These are phyloP conservation scores for Ochotona curzoniae DNA, from an alignment of 2,113 vertebrate genomes.

Conservation along the genomic window DNA sequence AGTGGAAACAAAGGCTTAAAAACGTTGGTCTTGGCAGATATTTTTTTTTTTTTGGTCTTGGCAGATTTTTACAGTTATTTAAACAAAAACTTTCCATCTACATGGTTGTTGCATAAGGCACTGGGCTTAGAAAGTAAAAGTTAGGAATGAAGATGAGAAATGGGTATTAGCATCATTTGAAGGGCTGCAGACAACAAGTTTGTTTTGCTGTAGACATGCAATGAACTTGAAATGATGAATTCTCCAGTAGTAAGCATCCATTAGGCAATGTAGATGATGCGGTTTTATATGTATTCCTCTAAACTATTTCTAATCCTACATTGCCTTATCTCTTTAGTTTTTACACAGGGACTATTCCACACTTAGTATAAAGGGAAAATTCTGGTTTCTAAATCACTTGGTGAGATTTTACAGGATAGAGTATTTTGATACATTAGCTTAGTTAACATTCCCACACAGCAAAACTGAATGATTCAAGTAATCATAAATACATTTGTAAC, in stretches of 20 bases:
- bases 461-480: not conserved
- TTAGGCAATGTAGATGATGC: not conserved
- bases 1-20: not conserved
- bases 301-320: not conserved
- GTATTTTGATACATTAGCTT: not conserved
- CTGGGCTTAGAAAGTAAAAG: not conserved
- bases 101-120: not conserved
- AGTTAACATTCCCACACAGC: conserved; percentile 9
- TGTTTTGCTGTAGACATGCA: not conserved
- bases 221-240: not conserved
- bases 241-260: not conserved
- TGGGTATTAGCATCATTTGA: not conserved
- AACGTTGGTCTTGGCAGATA: too few species aligned
- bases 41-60: too few species aligned
- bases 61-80: not conserved
- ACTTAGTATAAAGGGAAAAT: conserved; percentile 7
- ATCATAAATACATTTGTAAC: not conserved
- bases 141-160: not conserved
- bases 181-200: not conserved
- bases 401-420: not conserved
- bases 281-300: not conserved
- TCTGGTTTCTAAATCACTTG: conserved; percentile 14
- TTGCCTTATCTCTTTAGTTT: not conserved
- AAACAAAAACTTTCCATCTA: not conserved
- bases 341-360: not conserved